These are phyloP conservation scores for Oophaga pumilio DNA, from an alignment of 2,113 vertebrate genomes.

Conservation along the genomic window DNA sequence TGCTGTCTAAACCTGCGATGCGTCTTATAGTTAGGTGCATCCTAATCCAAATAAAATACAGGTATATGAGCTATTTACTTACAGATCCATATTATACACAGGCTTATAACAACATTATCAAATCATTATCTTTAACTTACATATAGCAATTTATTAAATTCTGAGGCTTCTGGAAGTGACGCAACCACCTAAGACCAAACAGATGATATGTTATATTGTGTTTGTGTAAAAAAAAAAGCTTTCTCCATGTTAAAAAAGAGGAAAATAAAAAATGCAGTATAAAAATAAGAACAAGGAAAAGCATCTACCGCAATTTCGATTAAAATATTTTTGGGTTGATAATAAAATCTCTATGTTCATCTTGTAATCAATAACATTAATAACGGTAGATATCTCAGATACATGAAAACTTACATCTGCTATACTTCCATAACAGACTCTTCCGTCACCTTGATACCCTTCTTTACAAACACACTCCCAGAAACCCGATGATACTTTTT, in stretches of 20 bases:
- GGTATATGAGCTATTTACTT: no score
- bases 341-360: background rate
- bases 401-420: conserved; percentile 72
- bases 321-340: background rate
- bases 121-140: conserved; percentile 74
- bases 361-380: background rate
- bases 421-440: conserved; percentile 81
- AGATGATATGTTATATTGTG: background rate
- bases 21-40: no score
- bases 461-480: conserved; percentile 85
- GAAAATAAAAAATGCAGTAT: background rate
- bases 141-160: conserved; percentile 80
- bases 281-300: background rate
- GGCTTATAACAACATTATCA: background rate
- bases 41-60: no score
- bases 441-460: conserved; percentile 80
- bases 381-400: background rate
- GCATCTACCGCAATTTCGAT: background rate
- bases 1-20: no score
- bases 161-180: conserved; percentile 72
- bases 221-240: background rate
- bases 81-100: no score
- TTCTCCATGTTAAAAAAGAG: background rate
- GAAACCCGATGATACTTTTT: conserved; percentile 60
- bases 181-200: conserved; percentile 76